Evolutionary conservation across 2,797 vertebrate genomes (phyloP), one percentile per base, ranked within the genome.

Genomic region (Orestias chungarensis): DNA sequence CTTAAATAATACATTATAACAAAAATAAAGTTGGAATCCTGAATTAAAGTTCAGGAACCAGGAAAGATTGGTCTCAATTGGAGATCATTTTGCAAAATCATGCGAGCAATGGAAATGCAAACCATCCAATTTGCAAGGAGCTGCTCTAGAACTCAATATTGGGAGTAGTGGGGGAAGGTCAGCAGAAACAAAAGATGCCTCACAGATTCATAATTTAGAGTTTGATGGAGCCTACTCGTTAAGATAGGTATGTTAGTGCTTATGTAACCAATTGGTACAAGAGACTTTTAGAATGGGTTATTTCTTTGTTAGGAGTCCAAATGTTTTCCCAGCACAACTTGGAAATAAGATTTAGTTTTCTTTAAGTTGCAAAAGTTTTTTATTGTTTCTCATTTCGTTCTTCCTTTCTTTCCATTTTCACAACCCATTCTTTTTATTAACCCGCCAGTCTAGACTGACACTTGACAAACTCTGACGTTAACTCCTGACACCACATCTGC

Each of bases 341-440:
- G 20, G 20, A 42, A 18, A 40, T 29, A 44, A 6, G 25, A 10
- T 23, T 14, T 27, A 20, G n/a, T 40, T 14, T n/a, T 40, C 14
- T 9, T 11, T n/a, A n/a, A n/a, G 12, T 49, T 50, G 70, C 88
- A 87, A 91, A 89, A 90, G 84, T 91, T 52, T 20, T 35, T 38
- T 77, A 57, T 52, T 64, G 49, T 35, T 71, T 78, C 68, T 33
- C 83, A 82, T 85, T 40, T 68, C 44, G 75, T 81, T 78, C 77
- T 82, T 57, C 82, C 76, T 73, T 82, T 57, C 82, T 75, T 73
- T 82, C 71, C 86, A 88, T 85, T 71, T 74, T 72, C 79, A 62
- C 70, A 81, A 71, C 78, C 82, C 79, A 84, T 71, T 6, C 25
- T 83, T 81, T 80, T 76, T 65, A 74, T 77, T 74, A 75, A 83